These are phyloP conservation scores for Pristionchus fissidentatus DNA, from an alignment of 2,888 invertebrate genomes.

Conservation along the genomic window DNA sequence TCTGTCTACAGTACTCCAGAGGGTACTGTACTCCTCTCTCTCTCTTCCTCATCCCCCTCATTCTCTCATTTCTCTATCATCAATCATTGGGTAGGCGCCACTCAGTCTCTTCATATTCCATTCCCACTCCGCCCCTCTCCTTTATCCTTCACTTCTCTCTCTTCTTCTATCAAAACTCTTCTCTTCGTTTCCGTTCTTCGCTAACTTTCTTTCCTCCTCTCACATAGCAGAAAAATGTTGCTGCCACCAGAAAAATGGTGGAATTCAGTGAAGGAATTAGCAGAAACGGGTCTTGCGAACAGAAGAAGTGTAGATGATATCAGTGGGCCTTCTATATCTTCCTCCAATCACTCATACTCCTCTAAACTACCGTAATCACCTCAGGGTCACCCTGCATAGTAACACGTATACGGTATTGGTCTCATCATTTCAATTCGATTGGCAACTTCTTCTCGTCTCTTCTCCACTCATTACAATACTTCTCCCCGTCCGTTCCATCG, in stretches of 20 bases:
- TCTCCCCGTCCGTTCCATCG: constrained; percentile 35
- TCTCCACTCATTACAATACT: constrained; percentile 37
- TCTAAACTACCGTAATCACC: background rate
- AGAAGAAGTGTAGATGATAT: constrained; percentile 21
- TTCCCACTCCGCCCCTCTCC: background rate
- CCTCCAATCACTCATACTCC: background rate
- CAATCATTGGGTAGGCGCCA: constrained; percentile 34
- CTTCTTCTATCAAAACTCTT: constrained; percentile 32
- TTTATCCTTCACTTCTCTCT: background rate
- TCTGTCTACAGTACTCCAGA: background rate
- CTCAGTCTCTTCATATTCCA: background rate
- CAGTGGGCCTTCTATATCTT: too few relatives aligned
- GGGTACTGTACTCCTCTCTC: background rate
- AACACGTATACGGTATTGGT: background rate
- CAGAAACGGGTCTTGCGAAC: background rate
- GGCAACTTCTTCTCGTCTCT: background rate
- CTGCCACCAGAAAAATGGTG: background rate
- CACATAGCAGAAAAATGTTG: constrained; percentile 1
- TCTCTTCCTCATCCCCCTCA: background rate
- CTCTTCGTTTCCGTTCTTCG: constrained; percentile 21
- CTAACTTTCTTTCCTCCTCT: constrained; percentile 14
- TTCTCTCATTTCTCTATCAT: constrained; percentile 40
- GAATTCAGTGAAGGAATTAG: constrained; percentile 20
- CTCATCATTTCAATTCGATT: background rate
- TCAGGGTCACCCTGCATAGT: background rate